These are phyloP conservation scores for Pandemis cinnamomeana DNA, from an alignment of 2,888 invertebrate genomes.

Conservation along the genomic window DNA sequence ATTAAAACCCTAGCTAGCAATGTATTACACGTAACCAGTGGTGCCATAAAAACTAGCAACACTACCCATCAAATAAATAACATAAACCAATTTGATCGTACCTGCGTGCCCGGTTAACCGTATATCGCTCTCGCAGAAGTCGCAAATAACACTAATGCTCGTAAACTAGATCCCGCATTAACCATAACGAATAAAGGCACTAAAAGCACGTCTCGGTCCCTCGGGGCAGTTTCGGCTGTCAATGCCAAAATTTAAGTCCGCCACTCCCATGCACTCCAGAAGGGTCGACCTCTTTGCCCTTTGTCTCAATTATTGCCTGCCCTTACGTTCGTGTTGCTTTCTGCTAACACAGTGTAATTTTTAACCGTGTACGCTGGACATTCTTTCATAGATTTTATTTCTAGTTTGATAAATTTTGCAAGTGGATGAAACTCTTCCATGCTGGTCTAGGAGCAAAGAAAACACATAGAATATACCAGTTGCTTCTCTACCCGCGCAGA, in stretches of 20 bases:
- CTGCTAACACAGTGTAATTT: slow-evolving; percentile 47
- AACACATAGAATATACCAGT: no score
- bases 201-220: slow-evolving; percentile 81
- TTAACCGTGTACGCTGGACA: slow-evolving; percentile 35
- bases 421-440: no score
- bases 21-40: not conserved
- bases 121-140: slow-evolving; percentile 57
- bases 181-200: slow-evolving; percentile 84
- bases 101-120: slow-evolving; percentile 44
- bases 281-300: slow-evolving; percentile 81
- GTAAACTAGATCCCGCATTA: slow-evolving; percentile 82
- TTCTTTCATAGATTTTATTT: no score
- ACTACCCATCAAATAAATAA: slow-evolving; percentile 33
- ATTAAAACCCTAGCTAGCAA: not conserved
- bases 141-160: slow-evolving; percentile 78
- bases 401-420: no score
- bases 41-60: slow-evolving; percentile 24
- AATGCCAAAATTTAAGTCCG: slow-evolving; percentile 83
- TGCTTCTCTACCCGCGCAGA: no score
- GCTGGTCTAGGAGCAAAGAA: no score
- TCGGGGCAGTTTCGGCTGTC: slow-evolving; percentile 83
- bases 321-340: slow-evolving; percentile 58
- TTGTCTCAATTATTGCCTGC: slow-evolving; percentile 78
- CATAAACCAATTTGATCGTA: slow-evolving; percentile 38
- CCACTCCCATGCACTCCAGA: slow-evolving; percentile 82